phyloP scores from a whole-genome alignment of 2,888 invertebrate species.

The Prionchulus punctatus region DNA sequence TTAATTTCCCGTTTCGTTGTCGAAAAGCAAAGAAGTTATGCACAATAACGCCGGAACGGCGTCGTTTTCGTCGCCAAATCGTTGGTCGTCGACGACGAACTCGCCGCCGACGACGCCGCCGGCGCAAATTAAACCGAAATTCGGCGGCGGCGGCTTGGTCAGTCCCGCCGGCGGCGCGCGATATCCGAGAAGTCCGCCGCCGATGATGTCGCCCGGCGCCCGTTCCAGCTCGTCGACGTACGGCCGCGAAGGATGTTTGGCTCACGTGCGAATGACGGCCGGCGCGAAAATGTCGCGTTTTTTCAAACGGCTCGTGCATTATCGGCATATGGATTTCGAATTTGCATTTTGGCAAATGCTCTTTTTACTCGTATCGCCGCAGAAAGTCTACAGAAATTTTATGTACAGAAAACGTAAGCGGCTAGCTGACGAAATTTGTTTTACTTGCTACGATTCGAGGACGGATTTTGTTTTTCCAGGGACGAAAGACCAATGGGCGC shows the following conservation, averaged over 20 bases:
- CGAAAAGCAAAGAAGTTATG: too few species aligned
- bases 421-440: not conserved
- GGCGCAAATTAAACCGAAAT: too few species aligned
- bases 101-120: too few species aligned
- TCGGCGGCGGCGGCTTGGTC: too few species aligned
- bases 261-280: conserved; percentile 13
- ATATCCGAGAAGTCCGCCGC: too few species aligned
- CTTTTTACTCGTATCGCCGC: conserved; percentile 77
- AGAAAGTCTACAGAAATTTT: conserved; percentile 86
- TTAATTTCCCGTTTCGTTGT: too few species aligned
- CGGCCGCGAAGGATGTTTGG: conserved; percentile 11
- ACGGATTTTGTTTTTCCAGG: conserved; percentile 47
- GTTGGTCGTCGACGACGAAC: too few species aligned
- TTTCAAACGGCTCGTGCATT: conserved; percentile 52
- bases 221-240: not conserved
- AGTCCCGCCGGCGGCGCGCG: too few species aligned
- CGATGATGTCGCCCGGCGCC: too few species aligned
- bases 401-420: conserved; percentile 72
- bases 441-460: not conserved
- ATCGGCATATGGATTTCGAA: conserved; percentile 97
- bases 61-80: too few species aligned
- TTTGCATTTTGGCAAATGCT: conserved; percentile 99
- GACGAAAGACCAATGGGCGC: conserved; percentile 92
- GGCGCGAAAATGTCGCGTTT: conserved; percentile 10
- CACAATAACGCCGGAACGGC: too few species aligned